Evolutionary conservation across 53 echinoderm and acorn worm genomes (phyloP).

Genomic region (Holothuria leucospilota): DNA sequence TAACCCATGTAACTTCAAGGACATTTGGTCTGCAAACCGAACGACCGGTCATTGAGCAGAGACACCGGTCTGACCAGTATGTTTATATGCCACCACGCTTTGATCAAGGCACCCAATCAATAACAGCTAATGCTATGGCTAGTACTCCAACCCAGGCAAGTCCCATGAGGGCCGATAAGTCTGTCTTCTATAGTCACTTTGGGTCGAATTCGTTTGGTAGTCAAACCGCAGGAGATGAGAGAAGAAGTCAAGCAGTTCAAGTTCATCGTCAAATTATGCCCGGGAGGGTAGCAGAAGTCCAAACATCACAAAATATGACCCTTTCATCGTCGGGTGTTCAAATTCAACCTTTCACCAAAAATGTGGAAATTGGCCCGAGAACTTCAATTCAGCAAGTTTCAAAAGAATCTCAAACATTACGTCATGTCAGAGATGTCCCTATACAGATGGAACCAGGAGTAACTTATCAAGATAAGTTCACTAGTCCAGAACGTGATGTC

Average conservation of each 20-base stretch:
- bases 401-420: slow-evolving; percentile 7
- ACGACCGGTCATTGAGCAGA: background rate
- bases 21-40: slow-evolving; percentile 39
- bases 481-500: slow-evolving; percentile 16
- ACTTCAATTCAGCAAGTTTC: slow-evolving; percentile 4
- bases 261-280: background rate
- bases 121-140: background rate
- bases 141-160: slow-evolving; percentile 9
- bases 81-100: slow-evolving; percentile 15
- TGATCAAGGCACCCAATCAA: slow-evolving; percentile 39
- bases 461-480: slow-evolving; percentile 13
- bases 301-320: background rate
- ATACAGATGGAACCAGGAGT: slow-evolving; percentile 10
- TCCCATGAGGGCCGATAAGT: slow-evolving; percentile 20
- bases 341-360: slow-evolving; percentile 9
- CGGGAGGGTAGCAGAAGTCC: background rate
- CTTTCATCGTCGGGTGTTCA: background rate
- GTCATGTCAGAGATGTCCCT: slow-evolving; percentile 28
- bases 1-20: background rate
- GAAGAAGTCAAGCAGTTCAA: slow-evolving; percentile 5
- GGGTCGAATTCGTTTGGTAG: background rate
- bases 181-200: slow-evolving; percentile 8
- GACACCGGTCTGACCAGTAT: slow-evolving; percentile 43
- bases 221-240: background rate
- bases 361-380: background rate